Evolutionary conservation across 2,888 invertebrate genomes (phyloP), one percentile per base, ranked within the genome.

Genomic region (Dryomyza anilis): DNA sequence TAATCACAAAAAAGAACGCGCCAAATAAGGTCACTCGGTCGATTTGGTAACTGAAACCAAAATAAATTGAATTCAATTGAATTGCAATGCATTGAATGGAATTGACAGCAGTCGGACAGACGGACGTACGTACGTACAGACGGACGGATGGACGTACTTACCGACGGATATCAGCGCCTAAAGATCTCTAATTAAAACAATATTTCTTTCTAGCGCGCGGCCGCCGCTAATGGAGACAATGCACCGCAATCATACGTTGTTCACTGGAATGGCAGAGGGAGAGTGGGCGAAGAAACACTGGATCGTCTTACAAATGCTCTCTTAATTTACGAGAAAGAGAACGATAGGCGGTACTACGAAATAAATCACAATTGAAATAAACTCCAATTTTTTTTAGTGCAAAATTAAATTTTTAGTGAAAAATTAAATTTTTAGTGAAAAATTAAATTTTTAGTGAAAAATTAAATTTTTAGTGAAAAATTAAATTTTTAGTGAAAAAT

Each of bases 161-260:
- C n/a, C n/a, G 48, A 60, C 61, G 52, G 53, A 61, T 61, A 61
- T 61, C 61, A 43, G 52, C 52, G 61, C 21, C 61, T 61, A 46
- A 36, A 61, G 61, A 61, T 61, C 61, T 61, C 61, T 61, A 61
- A 61, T 61, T 61, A 61, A 61, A 61, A 61, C 61, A 43, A 61
- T 61, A 61, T 61, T 61, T 61, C 61, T 61, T 46, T 29, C 30
- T 19, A n/a, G n/a, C n/a, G n/a, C n/a, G n/a, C n/a, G 53, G 52
- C 50, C 36, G 60, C 52, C 53, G 52, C 61, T 53, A 61, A 53
- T 61, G 61, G 61, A 43, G 61, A 39, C 61, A 39, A 52, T 33
- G 52, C 52, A 48, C 48, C 29, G 27, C 33, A 33, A 33, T 3
- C 4, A 10, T 16, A 2, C 8, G 33, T 12, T 12, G 7, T 12